Evolutionary conservation across 2,113 vertebrate species (phyloP).

Genomic region (Cinclus cinclus): DNA sequence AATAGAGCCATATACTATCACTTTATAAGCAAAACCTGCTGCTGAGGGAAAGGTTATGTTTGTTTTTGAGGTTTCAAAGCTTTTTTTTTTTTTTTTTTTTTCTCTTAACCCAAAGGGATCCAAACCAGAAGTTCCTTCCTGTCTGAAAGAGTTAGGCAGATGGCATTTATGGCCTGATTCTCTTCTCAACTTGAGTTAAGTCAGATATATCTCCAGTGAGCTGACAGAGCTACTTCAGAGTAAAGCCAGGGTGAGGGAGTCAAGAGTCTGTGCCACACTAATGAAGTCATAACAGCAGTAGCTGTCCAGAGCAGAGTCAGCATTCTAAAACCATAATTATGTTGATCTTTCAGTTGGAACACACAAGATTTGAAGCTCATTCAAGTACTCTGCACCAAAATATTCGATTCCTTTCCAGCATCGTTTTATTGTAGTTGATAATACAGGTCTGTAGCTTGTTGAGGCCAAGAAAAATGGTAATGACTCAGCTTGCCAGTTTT

Average conservation of each 20-base stretch:
- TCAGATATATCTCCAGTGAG: not conserved
- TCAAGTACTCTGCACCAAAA: constrained; percentile 39
- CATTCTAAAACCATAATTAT: constrained; percentile 43
- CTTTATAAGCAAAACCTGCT: constrained; percentile 59
- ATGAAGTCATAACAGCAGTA: constrained; percentile 28
- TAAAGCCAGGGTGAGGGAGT: not conserved
- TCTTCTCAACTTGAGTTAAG: not conserved
- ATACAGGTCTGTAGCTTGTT: not conserved
- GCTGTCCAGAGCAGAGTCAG: not conserved
- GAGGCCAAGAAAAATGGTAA: constrained; percentile 14
- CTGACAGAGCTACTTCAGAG: not conserved
- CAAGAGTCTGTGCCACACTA: not conserved
- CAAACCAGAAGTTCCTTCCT: constrained; percentile 59
- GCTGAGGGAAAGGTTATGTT: constrained; percentile 50
- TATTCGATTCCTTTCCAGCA: constrained; percentile 9
- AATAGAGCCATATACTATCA: constrained; percentile 14
- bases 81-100: not conserved
- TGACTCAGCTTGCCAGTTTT: not conserved
- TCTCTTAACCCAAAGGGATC: not conserved
- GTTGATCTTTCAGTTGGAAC: constrained; percentile 41
- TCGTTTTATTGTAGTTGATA: not conserved
- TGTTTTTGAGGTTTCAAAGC: constrained; percentile 28
- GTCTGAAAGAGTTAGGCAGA: not conserved
- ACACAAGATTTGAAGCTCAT: constrained; percentile 27
- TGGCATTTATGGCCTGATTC: not conserved